phyloP scores from a whole-genome alignment of 2,113 vertebrate genomes.

The Caracal caracal region DNA sequence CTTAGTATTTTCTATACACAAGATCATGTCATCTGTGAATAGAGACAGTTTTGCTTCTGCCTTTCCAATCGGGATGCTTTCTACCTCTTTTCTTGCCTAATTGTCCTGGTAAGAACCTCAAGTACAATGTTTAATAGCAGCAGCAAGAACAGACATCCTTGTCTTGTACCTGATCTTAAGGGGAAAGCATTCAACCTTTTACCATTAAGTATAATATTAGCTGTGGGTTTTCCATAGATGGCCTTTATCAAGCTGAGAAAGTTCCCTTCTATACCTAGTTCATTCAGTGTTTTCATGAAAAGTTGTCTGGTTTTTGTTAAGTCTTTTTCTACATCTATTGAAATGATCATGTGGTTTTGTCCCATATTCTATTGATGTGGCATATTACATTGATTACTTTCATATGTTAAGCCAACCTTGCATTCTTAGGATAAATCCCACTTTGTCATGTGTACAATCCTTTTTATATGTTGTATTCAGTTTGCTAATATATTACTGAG shows the following conservation, averaged over 20 bases:
- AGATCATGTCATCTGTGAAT: not conserved
- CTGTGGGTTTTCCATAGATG: not conserved
- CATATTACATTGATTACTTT: not conserved
- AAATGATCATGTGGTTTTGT: not conserved
- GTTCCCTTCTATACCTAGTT: not conserved
- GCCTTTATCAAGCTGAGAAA: not conserved
- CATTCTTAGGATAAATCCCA: not conserved
- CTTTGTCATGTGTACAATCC: not conserved
- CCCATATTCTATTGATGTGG: not conserved
- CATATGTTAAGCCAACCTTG: not conserved
- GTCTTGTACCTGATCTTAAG: not conserved
- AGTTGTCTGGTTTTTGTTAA: not conserved
- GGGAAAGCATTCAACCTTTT: not conserved
- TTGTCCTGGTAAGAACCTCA: not conserved
- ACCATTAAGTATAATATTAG: not conserved
- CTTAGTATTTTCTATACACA: not conserved
- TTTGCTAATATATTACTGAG: not conserved
- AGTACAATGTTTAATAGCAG: not conserved
- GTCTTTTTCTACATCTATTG: not conserved
- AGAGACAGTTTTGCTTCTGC: not conserved
- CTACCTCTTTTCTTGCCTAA: not conserved
- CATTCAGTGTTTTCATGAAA: not conserved
- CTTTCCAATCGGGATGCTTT: not conserved
- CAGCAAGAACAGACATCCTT: not conserved
- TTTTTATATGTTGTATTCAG: not conserved